Evolutionary conservation across 1,140 invertebrate genomes (phyloP).

Genomic region (Teleogryllus occipitalis): DNA sequence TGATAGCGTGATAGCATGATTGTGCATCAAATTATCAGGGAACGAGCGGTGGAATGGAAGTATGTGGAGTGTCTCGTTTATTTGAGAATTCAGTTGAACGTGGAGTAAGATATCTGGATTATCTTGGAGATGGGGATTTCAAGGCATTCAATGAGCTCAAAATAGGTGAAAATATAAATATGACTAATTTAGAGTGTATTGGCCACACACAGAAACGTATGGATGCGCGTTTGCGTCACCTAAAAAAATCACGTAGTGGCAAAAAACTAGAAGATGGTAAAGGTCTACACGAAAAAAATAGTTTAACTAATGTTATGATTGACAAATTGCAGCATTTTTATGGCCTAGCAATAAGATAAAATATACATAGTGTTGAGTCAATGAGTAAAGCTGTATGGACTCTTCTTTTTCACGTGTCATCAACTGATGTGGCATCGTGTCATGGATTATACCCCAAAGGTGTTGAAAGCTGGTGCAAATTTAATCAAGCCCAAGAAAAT

Average conservation of each 20-base stretch:
- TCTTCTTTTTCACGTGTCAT: conserved; percentile 23
- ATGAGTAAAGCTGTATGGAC: conserved; percentile 26
- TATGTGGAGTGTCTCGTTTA: conserved; percentile 8
- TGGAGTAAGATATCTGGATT: not conserved
- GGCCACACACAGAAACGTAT: not conserved
- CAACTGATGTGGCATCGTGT: conserved; percentile 25
- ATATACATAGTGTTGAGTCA: conserved; percentile 19
- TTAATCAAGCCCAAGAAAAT: conserved; percentile 26
- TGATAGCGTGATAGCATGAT: too few species aligned
- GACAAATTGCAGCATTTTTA: conserved; percentile 26
- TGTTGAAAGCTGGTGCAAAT: conserved; percentile 32
- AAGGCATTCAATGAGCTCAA: not conserved
- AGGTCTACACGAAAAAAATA: conserved; percentile 15
- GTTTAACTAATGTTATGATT: conserved; percentile 22
- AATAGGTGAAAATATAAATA: not conserved
- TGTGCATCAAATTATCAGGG: conserved; percentile 9
- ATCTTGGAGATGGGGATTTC: conserved; percentile 7
- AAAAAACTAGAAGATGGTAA: not conserved
- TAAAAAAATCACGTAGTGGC: not conserved
- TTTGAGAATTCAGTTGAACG: not conserved
- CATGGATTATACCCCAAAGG: conserved; percentile 28
- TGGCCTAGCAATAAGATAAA: conserved; percentile 24
- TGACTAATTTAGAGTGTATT: not conserved
- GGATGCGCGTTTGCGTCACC: not conserved
- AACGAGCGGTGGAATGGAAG: conserved; percentile 8